Percentiles rank a stretch among this genome's conserved stretches.
Evolutionary conservation across 2,888 invertebrate genomes (phyloP).

Genomic region (Heteromurus nitidus): DNA sequence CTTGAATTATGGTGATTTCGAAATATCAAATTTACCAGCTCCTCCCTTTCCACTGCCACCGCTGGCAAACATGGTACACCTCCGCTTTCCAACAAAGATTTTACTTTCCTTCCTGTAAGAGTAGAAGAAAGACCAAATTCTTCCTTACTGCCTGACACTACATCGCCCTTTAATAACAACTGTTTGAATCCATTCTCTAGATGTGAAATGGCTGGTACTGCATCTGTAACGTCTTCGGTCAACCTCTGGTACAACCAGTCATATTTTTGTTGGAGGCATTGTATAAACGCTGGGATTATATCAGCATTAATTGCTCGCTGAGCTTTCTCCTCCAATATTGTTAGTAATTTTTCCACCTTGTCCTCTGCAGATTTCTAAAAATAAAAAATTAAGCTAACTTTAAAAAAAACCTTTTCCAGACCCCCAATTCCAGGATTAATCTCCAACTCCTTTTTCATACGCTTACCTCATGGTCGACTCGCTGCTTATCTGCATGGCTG

Average conservation of each 20-base stretch:
- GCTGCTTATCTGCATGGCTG: conserved; percentile 74
- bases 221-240: conserved; percentile 69
- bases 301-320: conserved; percentile 20
- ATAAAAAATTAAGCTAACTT: conserved; percentile 2
- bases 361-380: conserved; percentile 64
- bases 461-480: conserved; percentile 71
- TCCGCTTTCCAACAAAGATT: conserved; percentile 65
- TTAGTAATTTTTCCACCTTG: conserved; percentile 63
- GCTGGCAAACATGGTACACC: conserved; percentile 70
- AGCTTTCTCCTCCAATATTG: conserved; percentile 63
- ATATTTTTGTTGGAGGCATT: conserved; percentile 70
- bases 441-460: too few relatives aligned
- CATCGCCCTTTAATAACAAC: background rate
- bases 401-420: background rate
- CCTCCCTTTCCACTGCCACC: conserved; percentile 66
- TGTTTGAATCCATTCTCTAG: conserved; percentile 21
- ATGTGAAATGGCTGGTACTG: background rate
- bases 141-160: conserved; percentile 13
- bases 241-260: conserved; percentile 70
- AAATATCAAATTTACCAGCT: conserved; percentile 62
- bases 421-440: background rate
- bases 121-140: background rate
- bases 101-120: conserved; percentile 18
- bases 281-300: conserved; percentile 64
- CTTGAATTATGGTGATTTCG: too few relatives aligned